Base-by-base conservation (phyloP, 64 coral and sea anemone species). In the Montipora capricornis region DNA sequence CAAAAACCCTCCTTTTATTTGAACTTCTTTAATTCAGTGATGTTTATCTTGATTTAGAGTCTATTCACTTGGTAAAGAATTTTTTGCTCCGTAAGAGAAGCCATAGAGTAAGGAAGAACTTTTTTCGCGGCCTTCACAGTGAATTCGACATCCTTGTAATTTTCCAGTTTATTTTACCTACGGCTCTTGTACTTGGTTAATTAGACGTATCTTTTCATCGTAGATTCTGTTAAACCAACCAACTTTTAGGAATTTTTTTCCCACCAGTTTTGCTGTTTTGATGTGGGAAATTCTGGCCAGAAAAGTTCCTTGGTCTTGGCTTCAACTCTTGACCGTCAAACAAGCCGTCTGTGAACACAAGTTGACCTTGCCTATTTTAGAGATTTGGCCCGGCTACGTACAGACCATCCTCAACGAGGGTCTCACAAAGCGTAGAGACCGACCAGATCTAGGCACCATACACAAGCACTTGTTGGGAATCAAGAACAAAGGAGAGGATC, bases 221-320 rank as follows among this genome's bases (percentile, higher is more conserved):
- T 37, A 37, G 37, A 37, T 37, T 37, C 37, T 37, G 37, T 37
- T 37, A 37, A 37, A 37, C 37, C 37, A 37, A 37, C 37, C 37
- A 37, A 37, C 37, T 37, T 37, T 37, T 37, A 37, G 37, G 2
- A 37, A 37, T 57, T 57, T 68, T 10, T 12, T 79, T 62, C 15
- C 3, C 46, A 80, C 52, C 68, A 99, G 95, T 87, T 99, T 99
- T 92, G 98, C 92, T 46, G 95, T 79, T 1, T 59, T 69, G 12
- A 87, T 96, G 71, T 99, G 98, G 98, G 98, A 99, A 73, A 94
- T 89, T 82, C 45, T 99, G 29, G 87, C 92, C 8, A 92, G 92
- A 53, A 74, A 87, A 7, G 3, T 55, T 68, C 98, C 98, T 19
- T 99, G 98, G 98, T 88, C 89, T 10, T 99, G 95, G 98, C 70